Conservation (phyloP, 2,888 invertebrate genomes). For the Piscicola geometra region DNA sequence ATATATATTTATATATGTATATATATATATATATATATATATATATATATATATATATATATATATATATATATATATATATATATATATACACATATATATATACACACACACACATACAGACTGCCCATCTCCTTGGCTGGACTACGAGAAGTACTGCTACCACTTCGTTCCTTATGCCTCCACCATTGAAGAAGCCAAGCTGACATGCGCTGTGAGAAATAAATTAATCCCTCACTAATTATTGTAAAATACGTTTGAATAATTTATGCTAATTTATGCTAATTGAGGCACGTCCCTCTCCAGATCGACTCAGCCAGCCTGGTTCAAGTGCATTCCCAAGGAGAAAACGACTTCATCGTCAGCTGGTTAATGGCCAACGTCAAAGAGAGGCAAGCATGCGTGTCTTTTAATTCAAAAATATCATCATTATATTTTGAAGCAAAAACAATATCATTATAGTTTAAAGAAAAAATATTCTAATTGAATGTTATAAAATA, state of each 20-base stretch:
- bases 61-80: too few species aligned
- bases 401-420: neutral
- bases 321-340: conserved; percentile 71
- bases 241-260: neutral
- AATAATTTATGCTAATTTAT: neutral
- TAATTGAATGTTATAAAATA: neutral
- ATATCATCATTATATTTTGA: too few species aligned
- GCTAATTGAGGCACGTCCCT: neutral
- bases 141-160: conserved; percentile 74
- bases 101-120: conserved; percentile 26
- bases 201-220: conserved; percentile 38
- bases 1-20: too few species aligned
- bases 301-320: conserved; percentile 59
- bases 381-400: conserved; percentile 10
- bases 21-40: too few species aligned
- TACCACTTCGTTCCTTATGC: conserved; percentile 86
- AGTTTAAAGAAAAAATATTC: neutral
- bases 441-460: too few species aligned
- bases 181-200: conserved; percentile 35
- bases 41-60: too few species aligned
- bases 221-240: neutral
- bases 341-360: conserved; percentile 82
- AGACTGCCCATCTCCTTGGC: conserved; percentile 79
- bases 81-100: too few species aligned
- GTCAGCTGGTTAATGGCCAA: conserved; percentile 73